Evolutionary conservation across 2,113 vertebrate genomes (phyloP), one percentile per base, ranked within the genome.

Genomic region (Sphyrna mokarran): DNA sequence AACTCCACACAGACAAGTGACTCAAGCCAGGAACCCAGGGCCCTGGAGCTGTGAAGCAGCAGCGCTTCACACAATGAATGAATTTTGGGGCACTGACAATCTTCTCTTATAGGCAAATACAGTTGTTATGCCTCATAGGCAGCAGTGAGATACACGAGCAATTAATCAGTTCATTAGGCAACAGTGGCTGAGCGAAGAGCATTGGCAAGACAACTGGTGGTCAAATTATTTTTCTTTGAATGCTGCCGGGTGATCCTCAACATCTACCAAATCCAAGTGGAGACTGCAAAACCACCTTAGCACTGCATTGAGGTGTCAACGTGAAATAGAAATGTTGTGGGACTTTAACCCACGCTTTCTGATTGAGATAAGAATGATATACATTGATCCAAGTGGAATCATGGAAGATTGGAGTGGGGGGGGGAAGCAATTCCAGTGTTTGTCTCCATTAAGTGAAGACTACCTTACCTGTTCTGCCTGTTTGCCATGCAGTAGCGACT

Each of bases 401-500:
- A 13, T 54, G 23, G 48, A 89, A 89, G 66, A 68, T 68, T 68
- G 70, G 9, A 70, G 69, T 48, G 70, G 70, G 26, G 26, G 26
- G 26, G 26, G 70, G 23, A n/a, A 68, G 58, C 29, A 91, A 91
- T 63, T 91, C 89, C 61, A 66, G 37, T 1, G 20, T 1, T 5
- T 22, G 40, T 4, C n/a, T 68, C 20, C 11, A 43, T 43, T 70
- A 95, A 43, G 68, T 72, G 63, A 70, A 1, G 22, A 95, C 72
- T 33, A 29, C 86, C n/a, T 95, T 33, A 96, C 96, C 95, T 89
- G 96, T 96, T 54, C 76, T 89, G 86, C 93, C 78, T 80, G 95
- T 94, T 58, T 7, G 29, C 89, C 89, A 96, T 54, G 95, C 11
- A 54, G 87, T 78, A 95, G 89, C 94, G 18, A 96, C 43, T 29